Evolutionary conservation across 2,113 vertebrate genomes (phyloP).

Genomic region (Chascanopsetta lugubris): DNA sequence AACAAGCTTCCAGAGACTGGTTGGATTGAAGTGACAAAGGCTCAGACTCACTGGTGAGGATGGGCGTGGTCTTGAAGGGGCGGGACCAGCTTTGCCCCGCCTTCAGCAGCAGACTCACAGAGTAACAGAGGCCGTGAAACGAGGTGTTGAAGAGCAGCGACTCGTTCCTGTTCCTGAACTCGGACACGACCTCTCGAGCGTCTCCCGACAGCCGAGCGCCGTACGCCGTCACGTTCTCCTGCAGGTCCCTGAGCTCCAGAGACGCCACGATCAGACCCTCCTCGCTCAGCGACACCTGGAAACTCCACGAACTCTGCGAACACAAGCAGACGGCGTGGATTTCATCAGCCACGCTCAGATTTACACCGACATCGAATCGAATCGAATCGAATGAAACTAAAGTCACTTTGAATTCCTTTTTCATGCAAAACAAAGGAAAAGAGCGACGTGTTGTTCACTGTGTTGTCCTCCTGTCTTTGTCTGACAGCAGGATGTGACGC

Average conservation of each 20-base stretch:
- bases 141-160: slow-evolving; percentile 88
- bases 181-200: slow-evolving; percentile 86
- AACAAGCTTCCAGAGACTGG: too few species aligned
- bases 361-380: too few species aligned
- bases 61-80: slow-evolving; percentile 81
- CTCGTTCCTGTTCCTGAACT: slow-evolving; percentile 83
- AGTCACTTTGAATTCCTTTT: too few species aligned
- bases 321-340: not conserved
- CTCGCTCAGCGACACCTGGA: slow-evolving; percentile 84
- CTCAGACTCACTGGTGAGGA: slow-evolving; percentile 90
- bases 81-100: slow-evolving; percentile 83
- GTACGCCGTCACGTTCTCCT: slow-evolving; percentile 83
- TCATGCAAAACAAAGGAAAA: too few species aligned
- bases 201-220: slow-evolving; percentile 91
- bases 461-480: too few species aligned
- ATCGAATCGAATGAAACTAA: too few species aligned
- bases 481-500: too few species aligned
- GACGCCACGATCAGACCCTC: slow-evolving; percentile 82
- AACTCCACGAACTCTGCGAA: slow-evolving; percentile 78
- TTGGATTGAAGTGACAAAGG: too few species aligned
- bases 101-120: slow-evolving; percentile 85
- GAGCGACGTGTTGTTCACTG: too few species aligned
- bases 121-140: slow-evolving; percentile 91
- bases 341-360: too few species aligned
- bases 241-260: slow-evolving; percentile 86